phyloP scores from a whole-genome alignment of 2,888 invertebrate species.

The Ectobius pallidus region DNA sequence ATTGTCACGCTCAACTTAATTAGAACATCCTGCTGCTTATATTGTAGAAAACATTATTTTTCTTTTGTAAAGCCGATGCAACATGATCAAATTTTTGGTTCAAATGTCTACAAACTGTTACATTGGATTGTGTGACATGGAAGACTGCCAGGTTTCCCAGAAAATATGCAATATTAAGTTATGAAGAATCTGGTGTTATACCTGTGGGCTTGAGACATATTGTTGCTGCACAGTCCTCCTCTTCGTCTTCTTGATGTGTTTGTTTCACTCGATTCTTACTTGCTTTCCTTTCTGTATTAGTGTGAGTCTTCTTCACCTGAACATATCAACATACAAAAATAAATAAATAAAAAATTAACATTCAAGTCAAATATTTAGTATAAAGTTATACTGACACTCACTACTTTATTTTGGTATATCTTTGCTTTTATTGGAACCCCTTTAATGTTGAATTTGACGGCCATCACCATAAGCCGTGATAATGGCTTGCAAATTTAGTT shows the following conservation, averaged over 20 bases:
- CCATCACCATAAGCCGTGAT: no score
- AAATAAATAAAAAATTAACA: not conserved
- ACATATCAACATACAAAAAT: no score
- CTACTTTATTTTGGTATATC: not conserved
- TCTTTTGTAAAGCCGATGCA: no score
- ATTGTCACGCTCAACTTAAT: no score
- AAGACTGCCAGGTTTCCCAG: no score
- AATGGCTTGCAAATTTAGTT: no score
- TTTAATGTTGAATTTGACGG: no score
- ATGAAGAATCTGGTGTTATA: no score
- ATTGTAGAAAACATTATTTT: no score
- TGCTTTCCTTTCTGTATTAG: not conserved
- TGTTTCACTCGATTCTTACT: conserved; percentile 26
- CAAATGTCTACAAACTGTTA: not conserved
- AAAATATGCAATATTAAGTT: no score
- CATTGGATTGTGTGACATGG: no score
- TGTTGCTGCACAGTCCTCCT: conserved; percentile 72
- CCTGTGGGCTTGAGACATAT: conserved; percentile 70
- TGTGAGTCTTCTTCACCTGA: not conserved
- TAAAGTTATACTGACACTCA: not conserved
- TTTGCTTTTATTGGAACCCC: not conserved
- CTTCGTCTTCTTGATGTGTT: conserved; percentile 60
- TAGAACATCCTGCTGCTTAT: no score
- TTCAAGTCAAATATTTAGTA: not conserved
- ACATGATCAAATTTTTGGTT: not conserved